A percentile compares a stretch with the other conserved stretches of the same genome.
phyloP scores from a whole-genome alignment of 1,140 invertebrate genomes.

The Mya arenaria region DNA sequence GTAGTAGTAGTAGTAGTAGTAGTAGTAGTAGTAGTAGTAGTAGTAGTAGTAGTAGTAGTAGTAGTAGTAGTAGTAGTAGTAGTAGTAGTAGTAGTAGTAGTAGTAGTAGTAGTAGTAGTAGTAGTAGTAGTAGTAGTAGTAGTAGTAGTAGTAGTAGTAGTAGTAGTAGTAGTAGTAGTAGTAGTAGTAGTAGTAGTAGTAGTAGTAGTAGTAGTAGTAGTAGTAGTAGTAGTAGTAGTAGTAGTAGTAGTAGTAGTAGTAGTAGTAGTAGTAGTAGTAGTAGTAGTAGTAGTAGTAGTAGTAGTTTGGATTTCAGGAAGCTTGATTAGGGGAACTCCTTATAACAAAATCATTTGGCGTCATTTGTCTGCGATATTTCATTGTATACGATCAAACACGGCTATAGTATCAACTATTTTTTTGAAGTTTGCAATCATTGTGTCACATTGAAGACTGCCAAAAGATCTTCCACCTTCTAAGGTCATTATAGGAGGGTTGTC shows the following conservation, averaged over 20 bases:
- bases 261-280: slow-evolving; percentile 54
- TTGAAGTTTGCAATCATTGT: too few relatives aligned
- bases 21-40: too few relatives aligned
- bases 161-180: slow-evolving; percentile 58
- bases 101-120: slow-evolving; percentile 52
- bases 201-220: slow-evolving; percentile 59
- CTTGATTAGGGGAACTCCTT: too few relatives aligned
- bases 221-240: slow-evolving; percentile 59
- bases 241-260: slow-evolving; percentile 58
- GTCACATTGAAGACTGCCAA: too few relatives aligned
- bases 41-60: slow-evolving; percentile 54
- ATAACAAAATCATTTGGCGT: too few relatives aligned
- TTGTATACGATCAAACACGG: too few relatives aligned
- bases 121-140: slow-evolving; percentile 49
- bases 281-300: neutral
- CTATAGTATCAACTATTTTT: too few relatives aligned
- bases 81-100: slow-evolving; percentile 51
- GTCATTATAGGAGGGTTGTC: too few relatives aligned
- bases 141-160: slow-evolving; percentile 49
- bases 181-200: slow-evolving; percentile 58
- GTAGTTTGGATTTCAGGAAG: too few relatives aligned
- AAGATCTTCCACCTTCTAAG: too few relatives aligned
- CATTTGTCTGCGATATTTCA: too few relatives aligned
- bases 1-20: too few relatives aligned
- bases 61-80: slow-evolving; percentile 51